Evolutionary conservation across 2,888 invertebrate genomes (phyloP), one percentile per base, ranked within the genome.

Genomic region (Lepidochrysops patricia): DNA sequence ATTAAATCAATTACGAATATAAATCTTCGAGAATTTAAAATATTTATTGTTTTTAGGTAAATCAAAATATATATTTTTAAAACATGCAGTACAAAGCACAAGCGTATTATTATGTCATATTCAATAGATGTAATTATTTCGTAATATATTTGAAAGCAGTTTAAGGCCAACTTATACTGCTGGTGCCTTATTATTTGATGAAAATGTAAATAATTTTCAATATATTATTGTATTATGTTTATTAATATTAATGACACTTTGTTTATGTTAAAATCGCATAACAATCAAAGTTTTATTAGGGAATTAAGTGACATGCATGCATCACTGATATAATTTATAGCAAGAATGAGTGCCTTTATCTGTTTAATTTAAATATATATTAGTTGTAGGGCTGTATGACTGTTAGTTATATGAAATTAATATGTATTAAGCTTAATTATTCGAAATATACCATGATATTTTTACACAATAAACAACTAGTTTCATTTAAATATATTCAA

Each of bases 261-360:
- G 15, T 58, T 13, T 52, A 25, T 58, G 13, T 23, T 52, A 26
- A 50, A 50, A 6, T 50, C 50, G 32, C 27, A 58, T 58, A 49
- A 23, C 13, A 37, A 19, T 49, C 35, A 35, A 50, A 26, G 34
- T 57, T 57, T 57, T 50, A 49, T 35, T 48, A 35, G 32, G 35
- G 35, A 37, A 27, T 35, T 19, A 26, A 34, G 52, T 37, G 27
- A 52, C 26, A 5, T 26, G 35, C 25, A 29, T 26, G 50, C 34
- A 50, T 13, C 26, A 35, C 35, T 35, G 19, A 59, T 27, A 26
- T 32, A 25, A n/a, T 23, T 78, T 75, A 70, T 78, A 77, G 74
- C 77, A 76, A 80, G 79, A 72, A 82, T 77, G 81, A 84, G 88
- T 88, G 88, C 88, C 88, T 88, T 87, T 84, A 81, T 72, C 71